Conservation (phyloP, 2,113 vertebrate species). For the Siphamia tubifer region DNA sequence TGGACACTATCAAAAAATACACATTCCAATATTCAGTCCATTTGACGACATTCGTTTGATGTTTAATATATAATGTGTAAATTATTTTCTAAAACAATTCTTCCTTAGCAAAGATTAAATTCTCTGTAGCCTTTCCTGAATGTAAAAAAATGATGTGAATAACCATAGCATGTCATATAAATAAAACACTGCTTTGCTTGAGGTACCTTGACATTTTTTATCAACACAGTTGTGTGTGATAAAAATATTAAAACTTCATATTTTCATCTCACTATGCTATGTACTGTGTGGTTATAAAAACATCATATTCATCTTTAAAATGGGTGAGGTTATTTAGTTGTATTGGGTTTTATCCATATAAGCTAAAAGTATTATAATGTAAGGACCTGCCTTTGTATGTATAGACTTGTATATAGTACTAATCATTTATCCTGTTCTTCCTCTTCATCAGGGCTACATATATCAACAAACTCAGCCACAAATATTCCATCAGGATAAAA, state of each 20-base stretch:
- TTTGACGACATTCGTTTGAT: neutral
- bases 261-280: neutral
- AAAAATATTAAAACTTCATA: neutral
- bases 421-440: constrained; percentile 14
- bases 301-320: neutral
- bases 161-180: neutral
- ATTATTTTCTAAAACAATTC: no score
- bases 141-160: neutral
- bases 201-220: neutral
- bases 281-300: neutral
- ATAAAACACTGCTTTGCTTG: constrained; percentile 19
- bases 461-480: constrained; percentile 38
- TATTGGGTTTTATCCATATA: no score
- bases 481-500: constrained; percentile 42
- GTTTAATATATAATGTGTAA: neutral
- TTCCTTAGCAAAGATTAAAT: neutral
- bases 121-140: neutral
- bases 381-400: neutral
- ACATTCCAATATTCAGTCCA: neutral
- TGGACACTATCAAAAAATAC: neutral
- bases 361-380: neutral
- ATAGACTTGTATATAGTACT: neutral
- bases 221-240: neutral
- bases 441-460: constrained; percentile 57
- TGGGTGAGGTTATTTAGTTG: neutral